Base-by-base conservation (phyloP, 2,113 vertebrate genomes). In the Apteryx owenii region DNA sequence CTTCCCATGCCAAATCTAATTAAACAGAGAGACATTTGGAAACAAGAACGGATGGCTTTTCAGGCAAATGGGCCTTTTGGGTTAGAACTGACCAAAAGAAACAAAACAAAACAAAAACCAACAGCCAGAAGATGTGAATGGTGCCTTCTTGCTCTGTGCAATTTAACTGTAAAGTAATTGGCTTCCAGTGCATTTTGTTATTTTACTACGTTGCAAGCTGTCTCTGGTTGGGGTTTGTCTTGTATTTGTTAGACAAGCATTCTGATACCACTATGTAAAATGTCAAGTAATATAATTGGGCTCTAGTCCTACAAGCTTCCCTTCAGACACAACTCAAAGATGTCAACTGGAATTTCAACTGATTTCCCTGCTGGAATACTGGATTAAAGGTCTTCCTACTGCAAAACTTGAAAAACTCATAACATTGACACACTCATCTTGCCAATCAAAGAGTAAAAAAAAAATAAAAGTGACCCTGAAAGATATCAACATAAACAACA, bases 251-350 rank as follows among this genome's bases (percentile, higher is more conserved):
- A 97, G 92, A 91, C 92, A 96, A 91, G 92, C 42, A 86, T 94
- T 91, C 84, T 88, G 91, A 89, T 94, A 95, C 65, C n/a, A 77
- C 90, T 85, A 66, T 84, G 84, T 94, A 97, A 97, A 96, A 95
- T 96, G 93, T 96, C 95, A 96, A 96, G 81, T 88, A 88, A 93
- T 95, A 80, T 93, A 96, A 97, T 93, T 97, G 96, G 91, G 92
- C 66, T 17, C 19, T 83, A 86, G 54, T 93, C 85, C 79, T 97
- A 87, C 68, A 81, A 94, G 54, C 42, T 82, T 96, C 96, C 88
- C 65, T 93, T 94, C 82, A 95, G 83, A 88, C 75, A 92, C 36
- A 95, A 62, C 68, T 96, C 81, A 60, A 21, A 33, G 71, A 83
- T 85, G 78, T 96, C 95, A 92, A n/a, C 58, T 87, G 94, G 91